Conservation (phyloP, 2,113 vertebrate genomes). For the Lethenteron camtschaticum region DNA sequence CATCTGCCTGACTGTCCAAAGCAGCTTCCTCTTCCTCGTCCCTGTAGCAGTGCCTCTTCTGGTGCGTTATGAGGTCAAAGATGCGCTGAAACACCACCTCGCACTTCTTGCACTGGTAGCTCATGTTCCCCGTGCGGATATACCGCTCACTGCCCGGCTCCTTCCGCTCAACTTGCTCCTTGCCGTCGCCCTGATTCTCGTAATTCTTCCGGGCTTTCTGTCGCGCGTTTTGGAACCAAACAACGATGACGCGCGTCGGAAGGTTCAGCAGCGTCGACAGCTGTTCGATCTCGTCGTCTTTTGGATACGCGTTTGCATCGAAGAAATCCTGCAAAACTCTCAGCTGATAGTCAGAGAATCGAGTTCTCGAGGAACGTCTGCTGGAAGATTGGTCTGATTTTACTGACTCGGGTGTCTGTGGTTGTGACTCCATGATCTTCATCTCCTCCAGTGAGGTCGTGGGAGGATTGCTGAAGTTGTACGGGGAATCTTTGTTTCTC, state of each 20-base stretch:
- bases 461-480: constrained; percentile 96
- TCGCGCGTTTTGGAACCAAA: constrained; percentile 96
- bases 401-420: constrained; percentile 73
- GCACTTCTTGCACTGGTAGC: constrained; percentile 98
- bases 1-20: constrained; percentile 91
- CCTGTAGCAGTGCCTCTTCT: constrained; percentile 98
- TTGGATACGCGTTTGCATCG: constrained; percentile 94
- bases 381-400: constrained; percentile 74
- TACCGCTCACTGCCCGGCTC: constrained; percentile 85
- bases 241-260: constrained; percentile 90
- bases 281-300: constrained; percentile 97
- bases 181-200: constrained; percentile 82
- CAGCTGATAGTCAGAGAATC: constrained; percentile 93
- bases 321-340: constrained; percentile 95
- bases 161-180: constrained; percentile 55
- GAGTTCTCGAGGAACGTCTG: constrained; percentile 76
- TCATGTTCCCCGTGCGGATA: constrained; percentile 80
- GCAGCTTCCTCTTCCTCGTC: constrained; percentile 94
- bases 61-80: constrained; percentile 96
- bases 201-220: constrained; percentile 97
- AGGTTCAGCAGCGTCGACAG: constrained; percentile 79
- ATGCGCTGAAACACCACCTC: constrained; percentile 91
- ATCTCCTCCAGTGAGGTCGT: constrained; percentile 82
- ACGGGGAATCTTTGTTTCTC: constrained; percentile 92
- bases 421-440: constrained; percentile 65